Evolutionary conservation across 1,140 invertebrate genomes (phyloP).

Genomic region (Brachionus asplanchnoidis): DNA sequence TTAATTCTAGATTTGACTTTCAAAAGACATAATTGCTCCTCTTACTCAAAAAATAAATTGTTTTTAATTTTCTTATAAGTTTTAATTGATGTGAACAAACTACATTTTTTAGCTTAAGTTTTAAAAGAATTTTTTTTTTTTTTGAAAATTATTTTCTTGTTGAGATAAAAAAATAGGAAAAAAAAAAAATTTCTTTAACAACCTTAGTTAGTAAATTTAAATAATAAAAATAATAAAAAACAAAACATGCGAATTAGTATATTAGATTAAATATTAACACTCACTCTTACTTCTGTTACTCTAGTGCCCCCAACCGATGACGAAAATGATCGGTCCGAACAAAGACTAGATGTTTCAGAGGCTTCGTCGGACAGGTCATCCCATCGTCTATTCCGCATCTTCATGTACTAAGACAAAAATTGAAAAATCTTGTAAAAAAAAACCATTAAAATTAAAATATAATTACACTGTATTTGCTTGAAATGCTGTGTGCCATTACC

Average conservation of each 20-base stretch:
- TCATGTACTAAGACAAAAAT: neutral
- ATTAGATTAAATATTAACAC: conserved; percentile 22
- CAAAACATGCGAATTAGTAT: conserved; percentile 64
- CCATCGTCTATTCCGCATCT: neutral
- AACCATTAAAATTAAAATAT: neutral
- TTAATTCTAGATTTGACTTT: too few species aligned
- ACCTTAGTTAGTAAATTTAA: neutral
- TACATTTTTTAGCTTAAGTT: too few species aligned
- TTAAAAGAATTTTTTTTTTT: too few species aligned
- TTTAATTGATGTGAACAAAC: too few species aligned
- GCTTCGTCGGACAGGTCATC: conserved; percentile 64
- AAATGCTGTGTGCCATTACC: neutral
- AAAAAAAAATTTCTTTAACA: too few species aligned
- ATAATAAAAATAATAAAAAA: conserved; percentile 46
- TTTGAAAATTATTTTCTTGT: too few species aligned
- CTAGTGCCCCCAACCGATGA: conserved; percentile 64
- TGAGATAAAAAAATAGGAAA: too few species aligned
- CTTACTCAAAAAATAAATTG: too few species aligned
- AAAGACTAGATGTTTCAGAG: conserved; percentile 87
- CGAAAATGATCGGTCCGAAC: conserved; percentile 81
- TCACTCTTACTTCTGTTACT: conserved; percentile 70
- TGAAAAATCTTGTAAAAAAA: too few species aligned
- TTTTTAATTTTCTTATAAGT: too few species aligned
- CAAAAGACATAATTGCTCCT: too few species aligned
- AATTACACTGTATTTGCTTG: neutral